A percentile compares a stretch with the other conserved stretches of the same genome.
Evolutionary conservation across 2,797 vertebrate genomes (phyloP).

Genomic region (Tapera naevia): DNA sequence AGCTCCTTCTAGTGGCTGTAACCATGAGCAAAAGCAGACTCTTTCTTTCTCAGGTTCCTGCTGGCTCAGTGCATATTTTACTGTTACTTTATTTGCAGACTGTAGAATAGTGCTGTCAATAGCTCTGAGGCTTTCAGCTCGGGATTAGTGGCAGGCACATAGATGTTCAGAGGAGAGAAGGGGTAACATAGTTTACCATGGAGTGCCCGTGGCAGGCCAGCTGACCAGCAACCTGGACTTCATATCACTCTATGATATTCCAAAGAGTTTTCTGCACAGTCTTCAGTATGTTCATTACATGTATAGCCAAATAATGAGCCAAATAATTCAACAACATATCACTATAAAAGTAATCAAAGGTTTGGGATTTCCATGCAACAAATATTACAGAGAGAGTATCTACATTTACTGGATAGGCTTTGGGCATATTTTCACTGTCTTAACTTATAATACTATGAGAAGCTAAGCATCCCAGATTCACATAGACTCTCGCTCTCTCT

Average conservation of each 20-base stretch:
- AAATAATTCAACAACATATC: background rate
- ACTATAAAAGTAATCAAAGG: fast-evolving
- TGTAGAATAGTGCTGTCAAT: background rate
- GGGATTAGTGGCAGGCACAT: background rate
- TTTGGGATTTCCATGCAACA: background rate
- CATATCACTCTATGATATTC: background rate
- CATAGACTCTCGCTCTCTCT: background rate
- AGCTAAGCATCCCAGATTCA: background rate
- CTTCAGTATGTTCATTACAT: background rate
- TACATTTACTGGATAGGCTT: background rate
- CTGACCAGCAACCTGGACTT: background rate
- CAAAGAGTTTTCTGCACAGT: background rate
- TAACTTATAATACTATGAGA: background rate
- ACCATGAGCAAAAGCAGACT: background rate
- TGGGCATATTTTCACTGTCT: background rate
- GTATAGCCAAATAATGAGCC: background rate
- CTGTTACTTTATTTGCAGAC: background rate
- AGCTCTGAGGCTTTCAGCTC: background rate
- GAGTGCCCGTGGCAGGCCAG: background rate
- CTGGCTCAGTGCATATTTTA: background rate
- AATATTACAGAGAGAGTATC: background rate
- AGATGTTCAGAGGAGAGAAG: background rate
- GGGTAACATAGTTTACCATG: background rate
- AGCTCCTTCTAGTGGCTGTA: background rate
- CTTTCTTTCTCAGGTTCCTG: background rate